phyloP scores from a whole-genome alignment of 2,888 invertebrate species.

The Acronicta psi region DNA sequence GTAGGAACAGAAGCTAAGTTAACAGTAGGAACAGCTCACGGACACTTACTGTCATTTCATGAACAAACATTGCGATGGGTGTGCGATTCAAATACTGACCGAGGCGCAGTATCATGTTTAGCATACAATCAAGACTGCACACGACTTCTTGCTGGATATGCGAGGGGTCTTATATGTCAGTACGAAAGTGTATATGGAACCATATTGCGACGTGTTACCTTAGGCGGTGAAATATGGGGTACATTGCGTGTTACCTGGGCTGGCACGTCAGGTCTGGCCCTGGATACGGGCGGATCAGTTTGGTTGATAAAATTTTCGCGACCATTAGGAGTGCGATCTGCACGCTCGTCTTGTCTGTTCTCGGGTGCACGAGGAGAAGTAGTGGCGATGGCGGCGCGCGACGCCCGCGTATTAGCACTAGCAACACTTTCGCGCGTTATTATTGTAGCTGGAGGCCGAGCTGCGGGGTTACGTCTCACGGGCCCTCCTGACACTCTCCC shows the following conservation, averaged over 20 bases:
- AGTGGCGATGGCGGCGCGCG: constrained; percentile 81
- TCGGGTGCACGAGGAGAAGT: constrained; percentile 98
- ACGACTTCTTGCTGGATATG: constrained; percentile 92
- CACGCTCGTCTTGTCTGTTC: constrained; percentile 97
- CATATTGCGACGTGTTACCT: constrained; percentile 80
- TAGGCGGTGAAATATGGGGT: constrained; percentile 86
- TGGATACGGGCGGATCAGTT: constrained; percentile 98
- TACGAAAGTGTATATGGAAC: constrained; percentile 93
- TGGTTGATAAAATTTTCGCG: constrained; percentile 97
- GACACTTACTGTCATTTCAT: constrained; percentile 93
- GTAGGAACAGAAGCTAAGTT: constrained; percentile 92
- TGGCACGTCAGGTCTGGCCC: constrained; percentile 84
- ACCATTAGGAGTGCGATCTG: constrained; percentile 95
- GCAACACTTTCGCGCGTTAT: constrained; percentile 97
- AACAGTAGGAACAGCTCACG: constrained; percentile 98
- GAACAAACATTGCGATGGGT: constrained; percentile 97
- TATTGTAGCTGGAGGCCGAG: constrained; percentile 82
- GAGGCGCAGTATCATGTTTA: constrained; percentile 94
- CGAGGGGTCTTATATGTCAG: constrained; percentile 96
- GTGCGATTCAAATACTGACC: constrained; percentile 90
- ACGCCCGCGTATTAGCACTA: constrained; percentile 93
- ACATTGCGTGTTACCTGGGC: constrained; percentile 84
- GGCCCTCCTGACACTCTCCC: constrained; percentile 95
- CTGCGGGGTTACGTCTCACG: constrained; percentile 90
- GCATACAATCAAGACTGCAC: constrained; percentile 96